Evolutionary conservation across 2,113 vertebrate species (phyloP).

Genomic region (Oncorhynchus nerka): DNA sequence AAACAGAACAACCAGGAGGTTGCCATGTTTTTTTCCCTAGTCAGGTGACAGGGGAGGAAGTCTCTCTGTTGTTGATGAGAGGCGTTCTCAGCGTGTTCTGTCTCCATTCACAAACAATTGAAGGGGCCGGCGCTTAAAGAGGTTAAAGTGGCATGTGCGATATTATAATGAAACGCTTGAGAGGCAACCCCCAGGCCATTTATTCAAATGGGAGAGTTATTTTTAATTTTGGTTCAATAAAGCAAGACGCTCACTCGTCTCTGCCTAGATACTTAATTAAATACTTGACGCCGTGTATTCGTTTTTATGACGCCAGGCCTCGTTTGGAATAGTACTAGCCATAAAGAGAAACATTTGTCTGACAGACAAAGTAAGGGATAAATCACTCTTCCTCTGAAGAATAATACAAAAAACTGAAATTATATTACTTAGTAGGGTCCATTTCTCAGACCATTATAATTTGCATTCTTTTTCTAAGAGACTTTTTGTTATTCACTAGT

Average conservation of each 20-base stretch:
- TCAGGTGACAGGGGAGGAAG: conserved; percentile 15
- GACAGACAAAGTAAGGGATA: conserved; percentile 66
- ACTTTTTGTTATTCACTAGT: no score
- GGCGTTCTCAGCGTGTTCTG: neutral
- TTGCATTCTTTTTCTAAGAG: no score
- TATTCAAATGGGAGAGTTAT: conserved; percentile 69
- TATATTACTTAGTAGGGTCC: conserved; percentile 35
- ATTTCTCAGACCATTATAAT: no score
- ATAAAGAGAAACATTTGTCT: conserved; percentile 70
- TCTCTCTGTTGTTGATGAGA: neutral
- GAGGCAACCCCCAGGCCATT: conserved; percentile 65
- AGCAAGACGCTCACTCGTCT: conserved; percentile 66
- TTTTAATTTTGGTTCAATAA: conserved; percentile 73
- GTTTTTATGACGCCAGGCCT: conserved; percentile 48
- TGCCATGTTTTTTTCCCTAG: neutral
- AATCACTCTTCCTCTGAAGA: conserved; percentile 52
- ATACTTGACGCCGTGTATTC: conserved; percentile 62
- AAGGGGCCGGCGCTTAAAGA: conserved; percentile 53
- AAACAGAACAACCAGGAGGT: neutral
- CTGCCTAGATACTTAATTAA: conserved; percentile 74
- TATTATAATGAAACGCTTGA: conserved; percentile 69
- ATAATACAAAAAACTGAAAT: conserved; percentile 47
- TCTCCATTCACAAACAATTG: conserved; percentile 41
- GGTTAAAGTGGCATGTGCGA: conserved; percentile 70
- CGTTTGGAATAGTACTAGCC: conserved; percentile 62